Evolutionary conservation across 2,797 vertebrate genomes (phyloP), one percentile per base, ranked within the genome.

Genomic region (Benthosema pterotum): DNA sequence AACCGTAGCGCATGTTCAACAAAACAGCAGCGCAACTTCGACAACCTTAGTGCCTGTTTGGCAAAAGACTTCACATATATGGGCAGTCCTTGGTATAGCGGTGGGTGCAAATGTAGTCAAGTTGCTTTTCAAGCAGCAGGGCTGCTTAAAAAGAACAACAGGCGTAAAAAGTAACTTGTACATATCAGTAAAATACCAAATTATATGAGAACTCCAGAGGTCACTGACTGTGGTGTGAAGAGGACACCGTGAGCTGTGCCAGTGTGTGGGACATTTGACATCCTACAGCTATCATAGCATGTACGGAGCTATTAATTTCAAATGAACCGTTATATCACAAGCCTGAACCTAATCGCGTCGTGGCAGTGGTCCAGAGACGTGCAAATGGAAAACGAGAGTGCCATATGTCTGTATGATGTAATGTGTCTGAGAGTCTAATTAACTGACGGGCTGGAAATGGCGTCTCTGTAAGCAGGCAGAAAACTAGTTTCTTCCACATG

Each of bases 401-500:
- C 54, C 52, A 57, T 49, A 46, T 61, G 50, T 13, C 46, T 43
- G 17, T 17, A 38, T 72, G 49, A 69, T 43, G 55, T 22, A 51
- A 9, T 45, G 14, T 60, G 42, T 57, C 56, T 63, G 54, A 55
- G 57, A 57, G 46, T 42, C 43, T 57, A 65, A 65, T 72, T 55
- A 71, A 56, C 16, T 18, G 42, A 11, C 50, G 38, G 14, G 32
- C 43, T 19, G 68, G 38, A 75, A 72, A 60, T 68, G 60, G 52
- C 46, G 49, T 73, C 52, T 70, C 49, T 47, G 50, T 64, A 42
- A 70, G 66, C 49, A 65, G 54, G 51, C 16, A 51, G 47, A 63
- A 74, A 83, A 77, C 32, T 38, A 51, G 56, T 78, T 75, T 72
- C 77, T 77, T 76, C 61, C 63, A 52, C 63, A 63, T 77, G 56